Evolutionary conservation across 1,140 invertebrate genomes (phyloP).

Genomic region (Zelostemma sp.): DNA sequence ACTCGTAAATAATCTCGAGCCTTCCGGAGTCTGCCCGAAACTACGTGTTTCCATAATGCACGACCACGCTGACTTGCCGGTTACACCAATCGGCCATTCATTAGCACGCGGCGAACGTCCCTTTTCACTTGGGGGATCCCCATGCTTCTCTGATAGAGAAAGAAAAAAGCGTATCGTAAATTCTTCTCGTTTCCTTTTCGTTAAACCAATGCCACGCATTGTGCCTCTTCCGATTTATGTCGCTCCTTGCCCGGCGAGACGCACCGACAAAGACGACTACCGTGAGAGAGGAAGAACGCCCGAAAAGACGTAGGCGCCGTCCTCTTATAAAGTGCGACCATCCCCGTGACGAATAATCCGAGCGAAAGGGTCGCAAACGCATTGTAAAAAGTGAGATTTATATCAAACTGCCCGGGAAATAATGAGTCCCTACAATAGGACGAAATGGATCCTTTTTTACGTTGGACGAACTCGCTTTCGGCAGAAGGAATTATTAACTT

Average conservation of each 20-base stretch:
- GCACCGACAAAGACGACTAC: conserved; percentile 17
- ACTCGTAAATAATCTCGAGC: conserved; percentile 4
- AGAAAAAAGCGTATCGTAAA: conserved; percentile 17
- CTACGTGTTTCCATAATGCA: conserved; percentile 18
- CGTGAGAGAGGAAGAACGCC: conserved; percentile 8
- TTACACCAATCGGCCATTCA: conserved; percentile 1
- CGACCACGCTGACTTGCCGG: neutral
- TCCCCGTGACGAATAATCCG: conserved; percentile 16
- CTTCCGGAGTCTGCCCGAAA: conserved; percentile 5
- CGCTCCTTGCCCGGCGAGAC: conserved; percentile 4
- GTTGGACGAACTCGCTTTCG: too few relatives aligned
- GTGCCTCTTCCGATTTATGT: conserved; percentile 16
- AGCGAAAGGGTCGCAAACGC: conserved; percentile 11
- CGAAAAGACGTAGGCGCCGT: conserved; percentile 10
- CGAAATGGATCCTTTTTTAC: neutral
- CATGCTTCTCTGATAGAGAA: neutral
- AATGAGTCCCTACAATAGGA: conserved; percentile 6
- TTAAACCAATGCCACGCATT: conserved; percentile 16
- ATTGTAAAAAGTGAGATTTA: conserved; percentile 20
- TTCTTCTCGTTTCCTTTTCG: conserved; percentile 15
- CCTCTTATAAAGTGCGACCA: conserved; percentile 21
- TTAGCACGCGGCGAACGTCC: conserved; percentile 11
- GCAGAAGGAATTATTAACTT: neutral
- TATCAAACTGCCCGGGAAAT: conserved; percentile 9
- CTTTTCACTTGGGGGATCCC: conserved; percentile 12